Evolutionary conservation across 2,113 vertebrate species (phyloP).

Genomic region (Microtus pennsylvanicus): DNA sequence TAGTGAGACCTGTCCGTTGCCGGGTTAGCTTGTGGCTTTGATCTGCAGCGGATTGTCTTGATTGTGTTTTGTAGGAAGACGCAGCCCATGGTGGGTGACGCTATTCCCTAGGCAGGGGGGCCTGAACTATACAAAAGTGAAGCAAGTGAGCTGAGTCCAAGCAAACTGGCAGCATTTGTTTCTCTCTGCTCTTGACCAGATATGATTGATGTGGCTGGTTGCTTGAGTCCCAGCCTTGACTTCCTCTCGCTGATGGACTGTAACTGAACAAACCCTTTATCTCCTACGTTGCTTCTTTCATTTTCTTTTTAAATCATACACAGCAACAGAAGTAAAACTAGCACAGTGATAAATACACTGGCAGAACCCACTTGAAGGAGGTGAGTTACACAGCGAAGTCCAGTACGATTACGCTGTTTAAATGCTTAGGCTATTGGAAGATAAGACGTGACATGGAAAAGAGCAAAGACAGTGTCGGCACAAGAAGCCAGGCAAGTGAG

Average conservation of each 20-base stretch:
- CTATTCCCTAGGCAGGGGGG: background rate
- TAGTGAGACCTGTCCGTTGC: background rate
- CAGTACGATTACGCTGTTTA: background rate
- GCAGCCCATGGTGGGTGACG: background rate
- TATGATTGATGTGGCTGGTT: background rate
- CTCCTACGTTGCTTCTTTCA: background rate
- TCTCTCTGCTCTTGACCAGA: background rate
- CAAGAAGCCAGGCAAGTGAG: background rate
- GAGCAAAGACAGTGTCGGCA: background rate
- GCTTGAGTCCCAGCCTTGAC: background rate
- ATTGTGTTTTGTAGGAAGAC: background rate
- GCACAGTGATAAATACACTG: background rate
- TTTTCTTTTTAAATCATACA: background rate
- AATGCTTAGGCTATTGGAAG: background rate
- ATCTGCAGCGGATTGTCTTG: background rate
- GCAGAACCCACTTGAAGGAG: conserved; percentile 9
- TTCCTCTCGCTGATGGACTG: background rate
- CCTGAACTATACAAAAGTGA: background rate
- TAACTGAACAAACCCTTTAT: background rate
- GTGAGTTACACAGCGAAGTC: background rate
- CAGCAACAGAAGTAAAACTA: background rate
- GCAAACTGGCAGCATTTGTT: background rate
- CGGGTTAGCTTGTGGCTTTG: background rate
- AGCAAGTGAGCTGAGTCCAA: background rate
- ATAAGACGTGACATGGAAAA: background rate